These are phyloP conservation scores for Diploscapter pachys DNA, from an alignment of 1,140 invertebrate species.

Conservation along the genomic window DNA sequence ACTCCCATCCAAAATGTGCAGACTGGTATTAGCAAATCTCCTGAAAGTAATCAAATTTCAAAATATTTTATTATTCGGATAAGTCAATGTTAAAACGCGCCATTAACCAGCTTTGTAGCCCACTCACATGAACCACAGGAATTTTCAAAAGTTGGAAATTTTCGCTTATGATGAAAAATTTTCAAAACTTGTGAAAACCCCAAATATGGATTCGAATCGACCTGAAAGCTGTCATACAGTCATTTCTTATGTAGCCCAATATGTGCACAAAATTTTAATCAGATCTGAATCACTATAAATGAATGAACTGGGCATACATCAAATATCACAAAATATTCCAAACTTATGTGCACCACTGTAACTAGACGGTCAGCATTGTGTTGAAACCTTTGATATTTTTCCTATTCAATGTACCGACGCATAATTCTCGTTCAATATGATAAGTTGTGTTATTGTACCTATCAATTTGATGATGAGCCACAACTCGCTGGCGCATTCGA, in stretches of 20 bases:
- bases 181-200: too few species aligned
- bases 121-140: background rate
- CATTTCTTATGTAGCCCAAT: too few species aligned
- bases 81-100: background rate
- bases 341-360: too few species aligned
- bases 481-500: constrained; percentile 22
- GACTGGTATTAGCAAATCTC: constrained; percentile 29
- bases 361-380: too few species aligned
- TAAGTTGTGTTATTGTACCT: background rate
- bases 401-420: background rate
- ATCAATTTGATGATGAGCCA: constrained; percentile 29
- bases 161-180: too few species aligned
- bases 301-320: too few species aligned
- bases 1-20: constrained; percentile 34
- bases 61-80: background rate
- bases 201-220: too few species aligned
- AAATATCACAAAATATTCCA: too few species aligned
- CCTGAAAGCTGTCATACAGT: too few species aligned
- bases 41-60: background rate
- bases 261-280: too few species aligned
- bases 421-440: constrained; percentile 18
- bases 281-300: too few species aligned
- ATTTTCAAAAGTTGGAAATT: too few species aligned
- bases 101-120: background rate
- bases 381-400: background rate